Evolutionary conservation across 2,797 vertebrate species (phyloP).

Genomic region (Pseudochromis fuscus): DNA sequence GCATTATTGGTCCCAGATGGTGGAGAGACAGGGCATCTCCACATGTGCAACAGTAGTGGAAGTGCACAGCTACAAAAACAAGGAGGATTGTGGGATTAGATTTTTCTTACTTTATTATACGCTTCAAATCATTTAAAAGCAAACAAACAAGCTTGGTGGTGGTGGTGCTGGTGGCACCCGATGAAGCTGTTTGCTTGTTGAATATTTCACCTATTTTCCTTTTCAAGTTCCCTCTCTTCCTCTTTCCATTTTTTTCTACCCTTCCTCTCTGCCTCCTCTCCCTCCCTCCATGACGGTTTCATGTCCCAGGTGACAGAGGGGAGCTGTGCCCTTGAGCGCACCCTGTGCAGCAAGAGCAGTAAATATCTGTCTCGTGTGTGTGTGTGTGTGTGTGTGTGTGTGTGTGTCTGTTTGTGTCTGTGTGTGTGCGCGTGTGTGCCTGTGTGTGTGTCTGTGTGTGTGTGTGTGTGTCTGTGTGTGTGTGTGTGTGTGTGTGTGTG

Average conservation of each 20-base stretch:
- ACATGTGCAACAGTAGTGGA: constrained; percentile 20
- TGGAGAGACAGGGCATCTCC: constrained; percentile 30
- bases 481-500: too few relatives aligned
- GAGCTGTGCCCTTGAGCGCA: constrained; percentile 74
- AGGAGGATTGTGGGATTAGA: background rate
- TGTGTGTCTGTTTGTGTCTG: background rate
- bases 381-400: constrained; percentile 23
- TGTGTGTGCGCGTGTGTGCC: too few relatives aligned
- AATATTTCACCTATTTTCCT: constrained; percentile 34
- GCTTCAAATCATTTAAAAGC: background rate
- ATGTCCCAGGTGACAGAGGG: constrained; percentile 67
- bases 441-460: too few relatives aligned
- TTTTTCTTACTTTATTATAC: background rate
- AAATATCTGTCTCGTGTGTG: constrained; percentile 56
- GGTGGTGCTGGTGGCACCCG: background rate
- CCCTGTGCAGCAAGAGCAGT: constrained; percentile 61
- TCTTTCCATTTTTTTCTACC: constrained; percentile 21
- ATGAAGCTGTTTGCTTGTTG: constrained; percentile 3
- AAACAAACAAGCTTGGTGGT: constrained; percentile 1
- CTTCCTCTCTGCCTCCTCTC: constrained; percentile 24
- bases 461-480: too few relatives aligned
- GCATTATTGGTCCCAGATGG: constrained; percentile 39
- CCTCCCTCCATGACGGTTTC: constrained; percentile 35
- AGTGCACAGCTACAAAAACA: background rate
- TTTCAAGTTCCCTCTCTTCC: constrained; percentile 2